Conservation (phyloP, 2,113 vertebrate species). For the Rutilus rutilus region DNA sequence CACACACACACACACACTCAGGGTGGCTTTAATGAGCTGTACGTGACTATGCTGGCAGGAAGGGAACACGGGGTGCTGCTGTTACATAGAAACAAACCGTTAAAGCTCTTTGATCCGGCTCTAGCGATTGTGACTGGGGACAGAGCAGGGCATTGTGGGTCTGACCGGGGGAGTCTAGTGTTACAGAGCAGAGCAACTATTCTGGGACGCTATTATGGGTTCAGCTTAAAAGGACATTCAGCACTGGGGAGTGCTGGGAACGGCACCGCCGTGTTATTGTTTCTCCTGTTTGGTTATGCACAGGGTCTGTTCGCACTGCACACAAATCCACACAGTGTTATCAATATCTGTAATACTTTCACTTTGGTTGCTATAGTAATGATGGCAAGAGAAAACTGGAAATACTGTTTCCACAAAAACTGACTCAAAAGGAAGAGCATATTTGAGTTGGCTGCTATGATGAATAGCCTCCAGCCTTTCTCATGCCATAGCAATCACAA, state of each 20-base stretch:
- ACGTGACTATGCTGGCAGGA: neutral
- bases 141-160: neutral
- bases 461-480: neutral
- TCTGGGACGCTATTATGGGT: neutral
- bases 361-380: constrained; percentile 2
- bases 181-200: constrained; percentile 15
- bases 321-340: neutral
- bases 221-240: constrained; percentile 19
- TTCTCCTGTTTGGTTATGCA: neutral
- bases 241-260: neutral
- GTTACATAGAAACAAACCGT: neutral
- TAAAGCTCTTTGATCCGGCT: constrained; percentile 23
- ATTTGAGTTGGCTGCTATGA: neutral
- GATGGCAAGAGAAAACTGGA: neutral
- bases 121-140: neutral
- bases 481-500: neutral
- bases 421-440: neutral
- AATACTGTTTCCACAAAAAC: neutral
- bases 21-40: constrained; percentile 52
- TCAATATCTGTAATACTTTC: neutral
- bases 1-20: neutral
- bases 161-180: neutral
- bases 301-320: neutral
- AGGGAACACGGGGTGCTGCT: neutral
- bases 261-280: neutral